These are phyloP conservation scores for Eriocheir sinensis DNA, from an alignment of 1,140 invertebrate species.

Conservation along the genomic window DNA sequence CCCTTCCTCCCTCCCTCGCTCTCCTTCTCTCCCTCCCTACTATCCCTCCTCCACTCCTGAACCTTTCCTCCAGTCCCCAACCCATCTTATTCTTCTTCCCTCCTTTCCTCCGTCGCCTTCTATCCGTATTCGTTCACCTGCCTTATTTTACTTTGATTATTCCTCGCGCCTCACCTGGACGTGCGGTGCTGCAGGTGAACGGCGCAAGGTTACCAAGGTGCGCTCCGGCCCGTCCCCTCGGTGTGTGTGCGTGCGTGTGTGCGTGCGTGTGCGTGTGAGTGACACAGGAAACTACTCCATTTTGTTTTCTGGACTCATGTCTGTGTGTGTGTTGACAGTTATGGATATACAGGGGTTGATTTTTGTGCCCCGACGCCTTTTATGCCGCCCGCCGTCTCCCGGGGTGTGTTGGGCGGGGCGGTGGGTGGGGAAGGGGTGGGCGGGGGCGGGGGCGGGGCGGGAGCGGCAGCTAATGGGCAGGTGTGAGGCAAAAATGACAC, in stretches of 20 bases:
- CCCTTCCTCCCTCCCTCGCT: not conserved
- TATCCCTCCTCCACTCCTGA: not conserved
- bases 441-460: not conserved
- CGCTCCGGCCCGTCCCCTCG: not conserved
- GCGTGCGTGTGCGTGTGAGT: constrained; percentile 55
- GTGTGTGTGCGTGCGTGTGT: not conserved
- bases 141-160: not conserved
- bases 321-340: constrained; percentile 54
- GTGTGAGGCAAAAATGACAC: not conserved
- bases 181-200: not conserved
- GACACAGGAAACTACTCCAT: constrained; percentile 69
- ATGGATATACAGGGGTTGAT: constrained; percentile 48
- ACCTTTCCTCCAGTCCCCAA: not conserved
- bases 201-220: not conserved
- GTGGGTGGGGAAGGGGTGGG: not conserved
- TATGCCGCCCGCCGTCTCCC: not conserved
- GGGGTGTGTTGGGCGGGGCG: not conserved
- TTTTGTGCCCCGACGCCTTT: not conserved
- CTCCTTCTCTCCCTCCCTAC: not conserved
- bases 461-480: not conserved
- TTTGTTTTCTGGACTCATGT: constrained; percentile 55
- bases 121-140: not conserved
- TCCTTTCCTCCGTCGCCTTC: not conserved
- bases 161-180: not conserved
- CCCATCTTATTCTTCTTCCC: not conserved